These are phyloP conservation scores for Neoaliturus tenellus DNA, from an alignment of 2,888 invertebrate species.

Conservation along the genomic window DNA sequence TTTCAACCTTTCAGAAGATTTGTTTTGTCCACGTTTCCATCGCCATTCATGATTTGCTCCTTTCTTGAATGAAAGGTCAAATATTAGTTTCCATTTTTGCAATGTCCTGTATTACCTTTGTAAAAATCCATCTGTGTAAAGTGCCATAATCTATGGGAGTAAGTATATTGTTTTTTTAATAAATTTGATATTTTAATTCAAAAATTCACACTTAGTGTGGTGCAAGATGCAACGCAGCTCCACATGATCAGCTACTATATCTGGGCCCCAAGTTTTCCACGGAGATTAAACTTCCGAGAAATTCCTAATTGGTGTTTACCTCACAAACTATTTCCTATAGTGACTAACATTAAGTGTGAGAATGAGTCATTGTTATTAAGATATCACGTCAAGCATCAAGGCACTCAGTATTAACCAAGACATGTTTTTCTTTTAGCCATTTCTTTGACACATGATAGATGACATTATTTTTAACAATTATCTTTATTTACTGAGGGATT, in stretches of 20 bases:
- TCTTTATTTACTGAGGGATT: no score
- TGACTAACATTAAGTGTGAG: neutral
- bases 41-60: neutral
- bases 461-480: no score
- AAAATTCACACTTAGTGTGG: neutral
- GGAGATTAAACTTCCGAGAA: neutral
- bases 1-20: neutral
- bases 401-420: no score
- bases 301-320: slow-evolving; percentile 4
- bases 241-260: neutral
- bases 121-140: no score
- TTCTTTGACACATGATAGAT: no score
- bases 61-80: neutral
- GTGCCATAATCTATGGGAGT: no score
- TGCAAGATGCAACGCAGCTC: neutral
- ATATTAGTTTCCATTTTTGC: no score
- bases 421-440: no score
- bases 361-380: neutral
- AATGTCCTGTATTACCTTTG: no score
- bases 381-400: neutral
- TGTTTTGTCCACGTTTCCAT: neutral
- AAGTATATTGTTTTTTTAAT: no score
- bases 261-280: neutral
- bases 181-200: no score
- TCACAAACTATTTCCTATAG: neutral